Base-by-base conservation (phyloP, 2,888 invertebrate species). In the Pollenia amentaria region DNA sequence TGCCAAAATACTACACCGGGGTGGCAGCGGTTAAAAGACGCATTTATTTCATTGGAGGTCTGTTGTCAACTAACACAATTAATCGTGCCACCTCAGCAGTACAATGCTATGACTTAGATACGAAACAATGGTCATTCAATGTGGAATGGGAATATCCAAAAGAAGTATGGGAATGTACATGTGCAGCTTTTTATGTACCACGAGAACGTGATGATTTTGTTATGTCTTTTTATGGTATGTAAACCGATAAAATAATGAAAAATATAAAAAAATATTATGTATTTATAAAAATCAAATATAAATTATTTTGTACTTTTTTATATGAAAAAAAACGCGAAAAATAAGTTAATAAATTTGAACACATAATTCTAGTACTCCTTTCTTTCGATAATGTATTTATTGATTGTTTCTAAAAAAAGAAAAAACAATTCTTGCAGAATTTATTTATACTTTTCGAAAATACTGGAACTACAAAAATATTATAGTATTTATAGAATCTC, bases 161-260 rank as follows among this genome's bases (percentile, higher is more conserved):
- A 89, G 95, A 96, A 89, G 94, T 96, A 82, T 96, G 96, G 96
- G 96, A 96, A 90, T 96, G 96, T 89, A 94, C 95, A 1, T 95
- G 95, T 90, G 95, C 95, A 65, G 94, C 95, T 42, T 93, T 96
- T 79, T 96, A 95, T 91, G 95, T 96, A 89, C 96, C 96, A 60
- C 95, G 94, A 80, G 90, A 89, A 86, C 88, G 91, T 16, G 90
- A 91, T 72, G 90, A 91, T 78, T 86, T 89, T 67, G 67, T 84
- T 44, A 69, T 82, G 69, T 82, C 82, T 11, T 62, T 82, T 55
- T 76, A 70, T 76, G 82, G 82, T 3, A 82, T 82, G 82, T 82
- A 82, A 76, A 44, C n/a, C 6, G 10, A 57, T 16, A 0, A 42
- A 29, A 6, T 29, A 0, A 29, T 29, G 16, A 1, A 18, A 11